These are phyloP conservation scores for Peucedramus taeniatus DNA, from an alignment of 2,113 vertebrate species.

Conservation along the genomic window DNA sequence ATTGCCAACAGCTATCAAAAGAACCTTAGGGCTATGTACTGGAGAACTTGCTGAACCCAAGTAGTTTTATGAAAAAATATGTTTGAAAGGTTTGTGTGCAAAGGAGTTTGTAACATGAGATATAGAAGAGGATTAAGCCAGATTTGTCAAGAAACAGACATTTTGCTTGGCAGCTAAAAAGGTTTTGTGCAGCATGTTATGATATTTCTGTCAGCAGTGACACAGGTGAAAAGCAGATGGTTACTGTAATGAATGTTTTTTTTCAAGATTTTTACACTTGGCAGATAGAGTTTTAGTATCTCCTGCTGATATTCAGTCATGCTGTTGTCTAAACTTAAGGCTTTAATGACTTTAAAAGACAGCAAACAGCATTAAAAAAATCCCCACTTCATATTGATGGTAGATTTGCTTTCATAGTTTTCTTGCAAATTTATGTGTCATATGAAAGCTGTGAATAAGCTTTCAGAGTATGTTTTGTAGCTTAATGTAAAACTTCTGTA, in stretches of 20 bases:
- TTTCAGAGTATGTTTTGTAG: not conserved
- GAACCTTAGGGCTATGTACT: not conserved
- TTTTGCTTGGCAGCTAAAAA: constrained; percentile 49
- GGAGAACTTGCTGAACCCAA: constrained; percentile 21
- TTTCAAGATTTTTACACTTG: not conserved
- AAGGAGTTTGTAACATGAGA: constrained; percentile 14
- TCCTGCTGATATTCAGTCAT: not conserved
- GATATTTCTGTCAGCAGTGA: not conserved
- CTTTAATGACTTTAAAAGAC: constrained; percentile 12
- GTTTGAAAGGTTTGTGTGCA: constrained; percentile 4
- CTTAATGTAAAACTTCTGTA: not conserved
- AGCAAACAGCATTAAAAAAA: not conserved
- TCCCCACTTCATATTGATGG: not conserved
- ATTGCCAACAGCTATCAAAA: not conserved
- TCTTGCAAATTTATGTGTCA: not conserved
- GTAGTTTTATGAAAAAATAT: not conserved
- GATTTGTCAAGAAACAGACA: constrained; percentile 45
- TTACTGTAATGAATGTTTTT: not conserved
- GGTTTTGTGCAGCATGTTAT: constrained; percentile 22
- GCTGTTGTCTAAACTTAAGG: constrained; percentile 9
- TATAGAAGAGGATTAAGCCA: constrained; percentile 18
- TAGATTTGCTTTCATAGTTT: not conserved
- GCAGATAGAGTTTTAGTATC: not conserved
- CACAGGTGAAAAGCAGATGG: constrained; percentile 45
- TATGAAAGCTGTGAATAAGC: not conserved